Evolutionary conservation across 2,888 invertebrate genomes (phyloP).

Genomic region (Ectemnius continuus): DNA sequence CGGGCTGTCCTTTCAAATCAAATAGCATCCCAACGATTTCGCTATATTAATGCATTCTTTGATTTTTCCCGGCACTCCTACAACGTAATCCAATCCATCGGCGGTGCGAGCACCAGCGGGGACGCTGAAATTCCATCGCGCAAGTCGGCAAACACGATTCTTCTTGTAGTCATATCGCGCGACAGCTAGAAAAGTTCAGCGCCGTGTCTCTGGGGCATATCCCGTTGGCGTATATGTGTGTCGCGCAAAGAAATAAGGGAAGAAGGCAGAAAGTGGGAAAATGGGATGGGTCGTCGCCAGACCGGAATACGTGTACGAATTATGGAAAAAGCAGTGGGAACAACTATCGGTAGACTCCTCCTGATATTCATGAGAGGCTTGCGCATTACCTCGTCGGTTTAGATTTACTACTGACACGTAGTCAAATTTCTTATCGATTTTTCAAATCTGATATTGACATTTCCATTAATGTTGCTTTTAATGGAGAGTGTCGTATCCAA

Average conservation of each 20-base stretch:
- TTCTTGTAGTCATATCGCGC: slow-evolving; percentile 4
- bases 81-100: no score
- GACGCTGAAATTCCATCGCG: neutral
- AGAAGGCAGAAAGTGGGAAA: slow-evolving; percentile 3
- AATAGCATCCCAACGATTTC: no score
- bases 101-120: no score
- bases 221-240: neutral
- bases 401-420: no score
- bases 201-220: neutral
- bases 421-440: no score
- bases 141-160: slow-evolving; percentile 2
- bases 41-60: no score
- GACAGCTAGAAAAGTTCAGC: slow-evolving; percentile 6
- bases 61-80: no score
- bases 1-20: no score
- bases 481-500: neutral
- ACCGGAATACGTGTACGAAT: slow-evolving; percentile 5
- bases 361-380: no score
- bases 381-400: no score
- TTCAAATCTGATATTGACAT: no score
- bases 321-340: neutral
- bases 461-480: neutral
- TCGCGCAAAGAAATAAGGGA: slow-evolving; percentile 2
- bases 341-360: neutral
- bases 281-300: neutral